Conservation (phyloP, 1,140 invertebrate species). For the Theocolax elegans region DNA sequence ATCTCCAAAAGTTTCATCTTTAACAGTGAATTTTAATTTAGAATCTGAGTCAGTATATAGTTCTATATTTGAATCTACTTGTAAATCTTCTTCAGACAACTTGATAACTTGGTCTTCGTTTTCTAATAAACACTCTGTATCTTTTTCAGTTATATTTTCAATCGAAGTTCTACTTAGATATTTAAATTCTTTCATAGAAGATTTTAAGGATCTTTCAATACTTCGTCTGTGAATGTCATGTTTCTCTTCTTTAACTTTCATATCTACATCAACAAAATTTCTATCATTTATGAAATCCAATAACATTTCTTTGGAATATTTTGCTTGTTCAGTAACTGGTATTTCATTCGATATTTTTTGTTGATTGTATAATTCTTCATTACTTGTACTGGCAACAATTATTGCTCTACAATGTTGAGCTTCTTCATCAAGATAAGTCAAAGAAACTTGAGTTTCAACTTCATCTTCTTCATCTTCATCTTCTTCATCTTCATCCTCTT, state of each 20-base stretch:
- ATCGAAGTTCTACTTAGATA: background rate
- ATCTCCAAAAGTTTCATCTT: conserved; percentile 18
- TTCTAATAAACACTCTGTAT: background rate
- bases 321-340: conserved; percentile 9
- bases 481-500: conserved; percentile 39
- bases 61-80: background rate
- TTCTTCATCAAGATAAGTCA: conserved; percentile 28
- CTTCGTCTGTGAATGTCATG: background rate
- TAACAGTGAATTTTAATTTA: conserved; percentile 16
- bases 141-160: background rate
- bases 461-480: conserved; percentile 41
- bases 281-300: conserved; percentile 29
- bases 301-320: conserved; percentile 31
- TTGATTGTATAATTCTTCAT: conserved; percentile 23
- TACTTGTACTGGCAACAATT: conserved; percentile 2
- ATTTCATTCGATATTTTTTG: conserved; percentile 1
- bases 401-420: conserved; percentile 33
- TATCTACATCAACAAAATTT: conserved; percentile 19
- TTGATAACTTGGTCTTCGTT: conserved; percentile 5
- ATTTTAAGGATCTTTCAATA: conserved; percentile 3
- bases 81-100: conserved; percentile 11
- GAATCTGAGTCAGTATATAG: background rate
- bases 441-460: conserved; percentile 45
- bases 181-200: background rate
- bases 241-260: conserved; percentile 14